Evolutionary conservation across 2,797 vertebrate genomes (phyloP), one percentile per base, ranked within the genome.

Genomic region (Labeo calbasu): DNA sequence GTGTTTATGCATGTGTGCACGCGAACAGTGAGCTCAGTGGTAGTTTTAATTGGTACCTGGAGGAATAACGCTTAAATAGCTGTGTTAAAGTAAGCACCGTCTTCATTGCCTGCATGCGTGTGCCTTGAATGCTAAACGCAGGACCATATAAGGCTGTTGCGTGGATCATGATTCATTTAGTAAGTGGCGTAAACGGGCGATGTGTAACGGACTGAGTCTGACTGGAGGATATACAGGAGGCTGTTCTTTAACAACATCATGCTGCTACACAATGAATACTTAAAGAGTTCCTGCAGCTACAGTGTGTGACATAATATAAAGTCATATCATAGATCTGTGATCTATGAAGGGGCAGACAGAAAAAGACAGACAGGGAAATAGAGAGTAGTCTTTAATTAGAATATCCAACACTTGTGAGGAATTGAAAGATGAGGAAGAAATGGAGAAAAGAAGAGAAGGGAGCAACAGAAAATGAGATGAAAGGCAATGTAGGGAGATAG

Each of bases 11-110:
- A 59, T 55, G 79, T 76, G 46, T 36, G 79, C 55, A 78, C 48
- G 65, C 59, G 82, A 77, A 81, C 70, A 12, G 21, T 80, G 32
- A 89, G 86, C 86, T 86, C 88, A 87, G 88, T 88, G 88, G 88
- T 88, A 91, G 92, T 91, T 92, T 93, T 92, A 93, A 94, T 94
- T 94, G 91, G 90, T 86, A 93, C 94, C 92, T 93, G 86, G 91
- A 94, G 94, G 93, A 94, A 93, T 92, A 93, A 84, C 79, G 51
- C 82, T 87, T 87, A 90, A 84, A 89, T 86, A 92, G 92, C 89
- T 90, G 90, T 91, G 88, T 88, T 86, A 85, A 86, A 89, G 88
- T 84, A 87, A 88, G 17, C 85, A 85, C 77, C 89, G 86, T 88
- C 69, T 85, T 90, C 90, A 85, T 86, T 87, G 88, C 90, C 63